Conservation (phyloP, 2,113 vertebrate genomes). For the Psephotus haematonotus region DNA sequence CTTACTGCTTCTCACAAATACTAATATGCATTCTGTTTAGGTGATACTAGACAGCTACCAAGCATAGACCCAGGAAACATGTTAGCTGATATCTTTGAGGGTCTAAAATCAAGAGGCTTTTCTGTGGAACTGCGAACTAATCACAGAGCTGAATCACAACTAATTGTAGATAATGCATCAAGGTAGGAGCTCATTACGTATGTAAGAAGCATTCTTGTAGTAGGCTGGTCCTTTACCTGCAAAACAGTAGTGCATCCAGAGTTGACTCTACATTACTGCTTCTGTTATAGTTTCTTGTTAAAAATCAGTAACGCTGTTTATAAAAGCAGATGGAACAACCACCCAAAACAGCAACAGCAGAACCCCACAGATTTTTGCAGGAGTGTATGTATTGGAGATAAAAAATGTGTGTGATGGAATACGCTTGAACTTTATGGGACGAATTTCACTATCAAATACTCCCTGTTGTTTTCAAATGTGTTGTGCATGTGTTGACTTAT, state of each 20-base stretch:
- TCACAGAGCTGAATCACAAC: slow-evolving; percentile 83
- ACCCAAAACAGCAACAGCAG: neutral
- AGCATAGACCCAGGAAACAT: slow-evolving; percentile 86
- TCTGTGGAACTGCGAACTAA: slow-evolving; percentile 83
- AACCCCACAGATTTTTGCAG: neutral
- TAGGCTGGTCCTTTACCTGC: neutral
- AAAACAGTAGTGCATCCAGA: neutral
- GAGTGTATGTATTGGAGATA: neutral
- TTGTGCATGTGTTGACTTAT: neutral
- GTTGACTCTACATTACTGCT: neutral
- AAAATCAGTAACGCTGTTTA: neutral
- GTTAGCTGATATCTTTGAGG: slow-evolving; percentile 79
- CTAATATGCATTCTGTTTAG: slow-evolving; percentile 48
- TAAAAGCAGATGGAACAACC: neutral
- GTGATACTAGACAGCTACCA: slow-evolving; percentile 84
- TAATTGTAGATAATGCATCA: slow-evolving; percentile 83
- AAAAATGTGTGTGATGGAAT: neutral
- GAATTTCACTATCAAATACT: neutral
- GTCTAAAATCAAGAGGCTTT: slow-evolving; percentile 70
- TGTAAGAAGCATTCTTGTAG: neutral
- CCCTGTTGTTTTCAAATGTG: neutral
- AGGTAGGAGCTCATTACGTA: slow-evolving; percentile 66
- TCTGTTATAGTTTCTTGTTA: neutral
- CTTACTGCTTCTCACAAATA: neutral
- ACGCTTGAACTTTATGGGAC: neutral